phyloP scores from a whole-genome alignment of 2,888 invertebrate species.

The Clivina fossor region DNA sequence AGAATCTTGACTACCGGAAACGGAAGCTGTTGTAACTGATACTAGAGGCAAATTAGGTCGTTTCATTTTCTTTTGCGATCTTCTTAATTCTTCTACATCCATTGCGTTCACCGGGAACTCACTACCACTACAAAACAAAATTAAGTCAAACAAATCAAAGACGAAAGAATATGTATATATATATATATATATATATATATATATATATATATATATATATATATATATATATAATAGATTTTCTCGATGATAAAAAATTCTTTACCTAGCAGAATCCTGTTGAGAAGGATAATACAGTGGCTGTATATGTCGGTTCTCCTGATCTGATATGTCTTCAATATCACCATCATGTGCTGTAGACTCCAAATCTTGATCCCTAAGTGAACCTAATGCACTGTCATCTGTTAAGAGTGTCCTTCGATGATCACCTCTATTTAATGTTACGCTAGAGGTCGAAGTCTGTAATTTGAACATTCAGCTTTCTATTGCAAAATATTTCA shows the following conservation, averaged over 20 bases:
- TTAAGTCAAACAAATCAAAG: slow-evolving; percentile 3
- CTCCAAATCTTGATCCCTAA: slow-evolving; percentile 52
- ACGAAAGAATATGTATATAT: slow-evolving; percentile 4
- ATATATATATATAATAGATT: not conserved
- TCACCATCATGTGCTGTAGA: slow-evolving; percentile 86
- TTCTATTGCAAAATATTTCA: too few relatives aligned
- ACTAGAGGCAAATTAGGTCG: slow-evolving; percentile 57
- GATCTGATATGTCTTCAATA: slow-evolving; percentile 83
- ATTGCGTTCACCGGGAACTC: slow-evolving; percentile 87
- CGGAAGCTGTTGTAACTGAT: slow-evolving; percentile 51
- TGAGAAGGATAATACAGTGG: slow-evolving; percentile 50
- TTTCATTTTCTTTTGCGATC: slow-evolving; percentile 70
- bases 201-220: not conserved
- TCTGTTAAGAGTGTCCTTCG: slow-evolving; percentile 67
- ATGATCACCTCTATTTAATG: slow-evolving; percentile 53
- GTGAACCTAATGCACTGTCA: slow-evolving; percentile 66
- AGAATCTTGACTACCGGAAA: slow-evolving; percentile 67
- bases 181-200: slow-evolving; percentile 1
- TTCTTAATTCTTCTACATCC: slow-evolving; percentile 80
- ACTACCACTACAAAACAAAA: slow-evolving; percentile 53
- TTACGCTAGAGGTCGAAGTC: slow-evolving; percentile 48
- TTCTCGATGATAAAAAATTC: not conserved
- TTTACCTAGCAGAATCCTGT: slow-evolving; percentile 46
- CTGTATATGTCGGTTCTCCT: slow-evolving; percentile 59
- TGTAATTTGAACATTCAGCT: too few relatives aligned